Percentiles rank a stretch among this genome's conserved stretches.
Conservation (phyloP, 1,140 invertebrate species). For the Drosophila sproati region DNA sequence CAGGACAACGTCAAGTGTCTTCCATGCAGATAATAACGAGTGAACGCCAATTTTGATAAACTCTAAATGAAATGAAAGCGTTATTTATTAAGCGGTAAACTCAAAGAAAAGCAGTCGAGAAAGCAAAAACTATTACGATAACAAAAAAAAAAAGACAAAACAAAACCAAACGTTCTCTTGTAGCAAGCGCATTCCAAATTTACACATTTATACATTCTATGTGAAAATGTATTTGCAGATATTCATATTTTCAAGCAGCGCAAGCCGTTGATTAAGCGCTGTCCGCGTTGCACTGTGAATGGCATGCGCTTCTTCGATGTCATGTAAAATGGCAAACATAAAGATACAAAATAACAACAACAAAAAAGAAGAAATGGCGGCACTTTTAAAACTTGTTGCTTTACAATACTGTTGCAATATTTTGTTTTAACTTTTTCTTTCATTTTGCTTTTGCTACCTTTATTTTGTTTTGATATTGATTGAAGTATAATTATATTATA, state of each 20-base stretch:
- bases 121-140: slow-evolving; percentile 19
- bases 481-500: slow-evolving; percentile 50
- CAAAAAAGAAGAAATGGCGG: slow-evolving; percentile 13
- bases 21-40: slow-evolving; percentile 49
- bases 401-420: slow-evolving; percentile 72
- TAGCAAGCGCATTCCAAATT: slow-evolving; percentile 69
- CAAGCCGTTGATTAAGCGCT: slow-evolving; percentile 11
- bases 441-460: slow-evolving; percentile 60
- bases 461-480: slow-evolving; percentile 43
- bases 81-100: slow-evolving; percentile 46
- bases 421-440: slow-evolving; percentile 48
- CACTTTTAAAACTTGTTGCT: slow-evolving; percentile 37
- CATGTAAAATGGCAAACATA: slow-evolving; percentile 7
- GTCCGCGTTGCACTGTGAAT: slow-evolving; percentile 16
- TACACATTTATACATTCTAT: slow-evolving; percentile 12
- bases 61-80: slow-evolving; percentile 44
- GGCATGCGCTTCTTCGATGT: slow-evolving; percentile 10
- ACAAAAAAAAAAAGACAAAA: slow-evolving; percentile 32
- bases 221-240: not conserved
- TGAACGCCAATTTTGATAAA: slow-evolving; percentile 57
- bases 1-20: slow-evolving; percentile 67
- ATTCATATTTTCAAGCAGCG: slow-evolving; percentile 46
- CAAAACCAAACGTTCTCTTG: slow-evolving; percentile 50
- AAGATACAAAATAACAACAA: not conserved
- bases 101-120: slow-evolving; percentile 54